Evolutionary conservation across 2,888 invertebrate genomes (phyloP), one percentile per base, ranked within the genome.

Genomic region (Dysmachus trigonus): DNA sequence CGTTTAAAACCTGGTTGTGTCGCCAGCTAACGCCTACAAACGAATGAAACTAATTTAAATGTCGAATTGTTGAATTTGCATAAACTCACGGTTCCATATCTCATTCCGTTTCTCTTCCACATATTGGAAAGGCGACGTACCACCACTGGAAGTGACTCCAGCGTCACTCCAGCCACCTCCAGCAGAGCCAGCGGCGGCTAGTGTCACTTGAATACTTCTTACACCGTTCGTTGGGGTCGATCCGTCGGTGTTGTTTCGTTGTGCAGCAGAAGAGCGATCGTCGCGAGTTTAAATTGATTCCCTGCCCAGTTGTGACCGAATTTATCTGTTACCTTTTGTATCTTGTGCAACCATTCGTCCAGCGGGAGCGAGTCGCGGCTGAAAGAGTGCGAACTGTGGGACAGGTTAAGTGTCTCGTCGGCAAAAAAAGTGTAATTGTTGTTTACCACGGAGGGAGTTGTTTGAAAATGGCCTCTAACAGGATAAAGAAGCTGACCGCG

Each of bases 401-500:
- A 8, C 10, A 18, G 22, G 27, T 53, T 53, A 62, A 51, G 62
- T 62, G 62, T 62, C 10, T 41, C 3, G 38, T 10, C 62, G 22
- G 7, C 8, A 10, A 62, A 47, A 47, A 15, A 13, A n/a, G 62
- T 62, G 73, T 10, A 35, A 10, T 73, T 73, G n/a, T 73, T 81
- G 72, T 71, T 83, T 72, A 72, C 35, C 41, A 35, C 27, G 38
- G 27, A 77, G 22, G 38, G 41, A 41, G 77, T 72, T 82, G 82
- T 83, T 83, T 83, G 30, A 88, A 88, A 87, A 88, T 88, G 88
- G 88, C 88, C 85, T 87, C 88, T 81, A 91, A 91, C 87, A 92
- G 91, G 90, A 90, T 92, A 86, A 92, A 92, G 90, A 91, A 90
- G 87, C 89, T 92, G 86, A 92, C 92, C 85, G 90, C 89, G 86